Evolutionary conservation across 2,113 vertebrate species (phyloP).

Genomic region (Xyrauchen texanus): DNA sequence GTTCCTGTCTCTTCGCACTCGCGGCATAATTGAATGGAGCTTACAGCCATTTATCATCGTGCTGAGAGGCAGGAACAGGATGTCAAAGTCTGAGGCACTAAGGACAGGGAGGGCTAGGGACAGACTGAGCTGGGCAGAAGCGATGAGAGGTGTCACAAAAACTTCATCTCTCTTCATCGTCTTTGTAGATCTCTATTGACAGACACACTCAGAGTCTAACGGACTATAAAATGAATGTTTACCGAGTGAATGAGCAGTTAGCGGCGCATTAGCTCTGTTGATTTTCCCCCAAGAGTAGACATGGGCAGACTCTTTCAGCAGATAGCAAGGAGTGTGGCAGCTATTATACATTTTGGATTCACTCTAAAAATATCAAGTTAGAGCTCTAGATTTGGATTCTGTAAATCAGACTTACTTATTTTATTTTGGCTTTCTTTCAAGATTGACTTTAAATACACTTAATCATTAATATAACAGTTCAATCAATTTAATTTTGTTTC

Average conservation of each 20-base stretch:
- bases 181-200: conserved; percentile 71
- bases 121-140: conserved; percentile 36
- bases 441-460: no score
- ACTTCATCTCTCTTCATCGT: conserved; percentile 54
- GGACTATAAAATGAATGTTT: conserved; percentile 73
- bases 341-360: background rate
- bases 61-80: conserved; percentile 71
- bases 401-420: no score
- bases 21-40: conserved; percentile 91
- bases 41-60: conserved; percentile 91
- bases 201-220: conserved; percentile 74
- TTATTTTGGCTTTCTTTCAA: no score
- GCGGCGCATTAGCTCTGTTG: conserved; percentile 55
- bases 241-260: conserved; percentile 50
- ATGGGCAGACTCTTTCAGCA: background rate
- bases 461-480: no score
- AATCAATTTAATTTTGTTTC: no score
- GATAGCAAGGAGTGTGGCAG: background rate
- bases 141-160: conserved; percentile 75
- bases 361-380: no score
- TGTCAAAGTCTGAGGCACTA: conserved; percentile 73
- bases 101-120: conserved; percentile 47
- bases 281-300: conserved; percentile 33
- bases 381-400: background rate
- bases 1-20: conserved; percentile 94